Evolutionary conservation across 2,888 invertebrate species (phyloP).

Genomic region (Incurvaria masculella): DNA sequence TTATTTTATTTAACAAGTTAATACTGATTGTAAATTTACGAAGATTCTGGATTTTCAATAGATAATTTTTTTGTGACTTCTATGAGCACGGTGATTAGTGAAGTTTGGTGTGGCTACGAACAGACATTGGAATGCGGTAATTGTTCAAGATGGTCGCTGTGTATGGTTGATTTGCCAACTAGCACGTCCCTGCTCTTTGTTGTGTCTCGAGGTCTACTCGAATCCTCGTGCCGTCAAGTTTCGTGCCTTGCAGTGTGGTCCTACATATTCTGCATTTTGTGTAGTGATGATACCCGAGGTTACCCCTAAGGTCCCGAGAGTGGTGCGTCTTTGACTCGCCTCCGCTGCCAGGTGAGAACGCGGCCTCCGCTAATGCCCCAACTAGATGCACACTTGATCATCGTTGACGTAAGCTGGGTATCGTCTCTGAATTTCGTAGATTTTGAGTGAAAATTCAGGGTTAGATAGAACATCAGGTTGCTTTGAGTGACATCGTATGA

Average conservation of each 20-base stretch:
- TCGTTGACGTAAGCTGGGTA: no score
- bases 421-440: no score
- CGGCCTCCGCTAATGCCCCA: neutral
- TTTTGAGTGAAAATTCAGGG: no score
- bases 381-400: no score
- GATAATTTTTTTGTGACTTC: no score
- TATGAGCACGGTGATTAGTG: no score
- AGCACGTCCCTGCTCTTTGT: slow-evolving; percentile 49
- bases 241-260: neutral
- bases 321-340: neutral
- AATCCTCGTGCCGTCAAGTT: neutral
- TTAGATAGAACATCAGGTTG: no score
- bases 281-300: neutral
- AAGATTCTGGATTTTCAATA: no score
- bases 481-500: no score
- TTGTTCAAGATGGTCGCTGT: slow-evolving; percentile 70
- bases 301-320: neutral
- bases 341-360: neutral
- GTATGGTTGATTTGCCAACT: slow-evolving; percentile 60
- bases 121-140: slow-evolving; percentile 66
- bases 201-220: neutral
- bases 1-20: no score
- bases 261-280: neutral
- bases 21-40: no score
- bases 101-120: slow-evolving; percentile 34